Base-by-base conservation (phyloP, 2,113 vertebrate species). In the Sorex fumeus region DNA sequence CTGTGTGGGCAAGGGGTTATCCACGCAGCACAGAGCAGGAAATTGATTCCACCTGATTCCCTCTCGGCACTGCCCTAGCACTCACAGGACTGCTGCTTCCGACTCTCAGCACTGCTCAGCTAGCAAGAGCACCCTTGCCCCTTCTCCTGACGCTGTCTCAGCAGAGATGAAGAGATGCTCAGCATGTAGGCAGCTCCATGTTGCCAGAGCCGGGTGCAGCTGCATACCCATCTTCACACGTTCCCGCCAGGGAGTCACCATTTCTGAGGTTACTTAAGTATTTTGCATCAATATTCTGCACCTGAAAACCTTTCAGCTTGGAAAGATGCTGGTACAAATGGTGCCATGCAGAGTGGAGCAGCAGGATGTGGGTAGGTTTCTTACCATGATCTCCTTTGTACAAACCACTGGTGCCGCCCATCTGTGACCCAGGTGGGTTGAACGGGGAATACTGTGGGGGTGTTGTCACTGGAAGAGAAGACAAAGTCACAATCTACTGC, bases 331-430 rank as follows among this genome's bases (percentile, higher is more conserved):
- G 25, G 15, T 57, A n/a, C 25, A 67, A n/a, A 57, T 1, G 6
- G 30, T 16, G 3, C 40, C 13, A 2, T 50, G 13, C 47, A 50
- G 10, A 50, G 47, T 13, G 47, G 3, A 0, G 3, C 2, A 12
- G n/a, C 2, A n/a, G n/a, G 13, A 69, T 12, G 67, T 1, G 8
- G 47, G 28, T 7, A 2, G 0, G 3, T 13, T 57, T 36, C 97
- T 97, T 97, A 98, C 98, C 98, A 2, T 75, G 91, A 30, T 32
- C 71, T 7, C 88, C 85, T 94, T 94, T 96, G 92, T 88, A 97
- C n/a, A 96, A 90, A 40, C 66, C 1, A 1, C 92, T 85, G 67
- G 96, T 28, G 36, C 72, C 91, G 91, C 82, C 95, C 72, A 66
- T 84, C 40, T 91, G 97, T 21, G 89, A 93, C 34, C 85, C 94